Evolutionary conservation across 2,113 vertebrate species (phyloP), one percentile per base, ranked within the genome.

Genomic region (Pelvicachromis taeniatus): DNA sequence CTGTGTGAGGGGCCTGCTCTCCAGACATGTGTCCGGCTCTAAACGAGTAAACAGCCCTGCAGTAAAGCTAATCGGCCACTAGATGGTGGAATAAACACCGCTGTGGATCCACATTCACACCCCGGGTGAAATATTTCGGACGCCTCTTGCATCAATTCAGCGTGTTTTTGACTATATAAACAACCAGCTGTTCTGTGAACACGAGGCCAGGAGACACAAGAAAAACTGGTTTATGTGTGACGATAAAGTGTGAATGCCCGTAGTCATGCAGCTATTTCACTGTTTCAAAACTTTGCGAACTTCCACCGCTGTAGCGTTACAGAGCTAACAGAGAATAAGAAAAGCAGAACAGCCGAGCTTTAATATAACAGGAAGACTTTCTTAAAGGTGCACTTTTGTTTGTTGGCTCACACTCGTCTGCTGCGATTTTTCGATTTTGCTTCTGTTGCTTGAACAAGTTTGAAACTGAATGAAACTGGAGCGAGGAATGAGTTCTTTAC

Each of bases 91-190:
- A 65, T 21, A 65, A 65, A 21, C 61, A 12, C 1, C 61, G 13
- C 10, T 2, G 16, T 50, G 48, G 48, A 8, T 17, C 26, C 26
- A 26, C 26, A 40, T n/a, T n/a, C n/a, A n/a, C n/a, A n/a, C n/a
- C n/a, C n/a, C n/a, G n/a, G 59, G 35, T 38, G n/a, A 38, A 63
- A 21, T 21, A 33, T 38, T 38, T 38, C 13, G 0, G 33, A 40
- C 10, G 0, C 1, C 10, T 38, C 9, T 3, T 13, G 0, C 33
- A 21, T n/a, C 0, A 38, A 0, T 35, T 63, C 31, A 6, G 17
- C 33, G 0, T 12, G 4, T 23, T 17, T 0, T 9, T 16, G 29
- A 11, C 9, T 77, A 8, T n/a, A 38, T 5, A 8, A 65, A 65
- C 33, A 65, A 0, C 33, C 59, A 8, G 1, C 17, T 1, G 19